phyloP scores from a whole-genome alignment of 2,888 invertebrate genomes.

The Halictus quadricinctus region DNA sequence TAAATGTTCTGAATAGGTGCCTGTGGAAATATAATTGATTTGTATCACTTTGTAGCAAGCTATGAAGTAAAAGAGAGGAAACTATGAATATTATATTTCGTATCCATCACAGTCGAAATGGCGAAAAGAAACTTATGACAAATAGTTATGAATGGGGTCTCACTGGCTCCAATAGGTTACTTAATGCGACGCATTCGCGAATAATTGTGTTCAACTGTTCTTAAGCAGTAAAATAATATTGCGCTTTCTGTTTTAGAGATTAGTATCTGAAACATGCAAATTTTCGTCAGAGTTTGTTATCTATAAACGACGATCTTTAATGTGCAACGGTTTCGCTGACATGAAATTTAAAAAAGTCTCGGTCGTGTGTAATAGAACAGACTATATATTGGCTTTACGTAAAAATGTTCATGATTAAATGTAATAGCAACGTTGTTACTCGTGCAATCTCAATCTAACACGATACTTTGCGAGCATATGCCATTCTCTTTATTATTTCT shows the following conservation, averaged over 20 bases:
- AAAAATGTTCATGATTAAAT: neutral
- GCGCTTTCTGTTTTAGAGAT: neutral
- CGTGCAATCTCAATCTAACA: neutral
- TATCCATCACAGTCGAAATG: too few species aligned
- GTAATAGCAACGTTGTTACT: neutral
- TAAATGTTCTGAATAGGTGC: too few species aligned
- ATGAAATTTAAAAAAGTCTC: neutral
- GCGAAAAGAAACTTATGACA: too few species aligned
- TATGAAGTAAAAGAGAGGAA: too few species aligned
- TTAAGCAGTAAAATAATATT: neutral
- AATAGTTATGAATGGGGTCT: too few species aligned
- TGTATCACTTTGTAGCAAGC: too few species aligned
- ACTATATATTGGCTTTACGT: neutral
- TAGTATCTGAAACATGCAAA: neutral
- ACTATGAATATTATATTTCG: too few species aligned
- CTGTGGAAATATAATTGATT: too few species aligned
- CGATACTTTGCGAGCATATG: neutral
- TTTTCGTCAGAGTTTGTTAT: neutral
- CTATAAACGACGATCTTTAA: neutral
- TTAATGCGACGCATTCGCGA: too few species aligned
- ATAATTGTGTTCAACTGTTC: too few species aligned
- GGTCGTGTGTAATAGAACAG: neutral
- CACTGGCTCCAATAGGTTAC: too few species aligned
- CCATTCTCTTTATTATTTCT: neutral
- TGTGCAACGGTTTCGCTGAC: neutral